Conservation (phyloP, 2,113 vertebrate genomes). For the Hippolais icterina region DNA sequence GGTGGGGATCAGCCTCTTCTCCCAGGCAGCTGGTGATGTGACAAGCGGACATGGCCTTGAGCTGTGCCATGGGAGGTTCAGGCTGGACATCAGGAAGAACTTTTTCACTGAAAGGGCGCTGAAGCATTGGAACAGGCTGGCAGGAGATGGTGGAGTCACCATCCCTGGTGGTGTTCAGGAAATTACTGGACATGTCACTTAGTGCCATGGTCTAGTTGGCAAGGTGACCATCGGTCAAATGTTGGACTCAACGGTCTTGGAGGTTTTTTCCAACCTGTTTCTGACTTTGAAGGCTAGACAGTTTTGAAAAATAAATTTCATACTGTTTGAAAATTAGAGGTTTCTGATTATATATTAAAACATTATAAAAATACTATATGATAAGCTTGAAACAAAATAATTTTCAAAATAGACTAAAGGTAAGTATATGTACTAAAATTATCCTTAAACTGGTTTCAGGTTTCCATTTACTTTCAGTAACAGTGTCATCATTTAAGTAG, state of each 20-base stretch:
- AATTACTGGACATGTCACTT: accelerated
- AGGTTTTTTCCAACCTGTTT: background rate
- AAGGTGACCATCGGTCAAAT: accelerated
- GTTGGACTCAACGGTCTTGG: background rate
- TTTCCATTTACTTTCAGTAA: background rate
- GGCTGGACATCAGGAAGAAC: background rate
- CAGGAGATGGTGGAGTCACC: background rate
- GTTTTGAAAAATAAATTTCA: background rate
- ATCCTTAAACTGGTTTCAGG: background rate
- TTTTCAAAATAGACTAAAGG: background rate
- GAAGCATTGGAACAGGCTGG: background rate
- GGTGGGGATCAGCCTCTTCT: background rate
- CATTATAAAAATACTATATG: background rate
- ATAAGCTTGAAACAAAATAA: background rate
- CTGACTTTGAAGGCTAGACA: background rate
- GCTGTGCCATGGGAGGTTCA: background rate
- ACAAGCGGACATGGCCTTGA: background rate
- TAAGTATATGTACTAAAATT: background rate
- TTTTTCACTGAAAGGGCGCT: background rate
- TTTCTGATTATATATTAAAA: background rate
- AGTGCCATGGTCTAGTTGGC: background rate
- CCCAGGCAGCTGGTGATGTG: background rate
- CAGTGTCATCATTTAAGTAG: background rate
- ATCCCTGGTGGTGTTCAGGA: background rate
- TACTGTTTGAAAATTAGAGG: background rate